Percentiles rank a stretch among this genome's conserved stretches.
Conservation (phyloP, 2,797 vertebrate genomes). For the Scolopax bukidnonensis region DNA sequence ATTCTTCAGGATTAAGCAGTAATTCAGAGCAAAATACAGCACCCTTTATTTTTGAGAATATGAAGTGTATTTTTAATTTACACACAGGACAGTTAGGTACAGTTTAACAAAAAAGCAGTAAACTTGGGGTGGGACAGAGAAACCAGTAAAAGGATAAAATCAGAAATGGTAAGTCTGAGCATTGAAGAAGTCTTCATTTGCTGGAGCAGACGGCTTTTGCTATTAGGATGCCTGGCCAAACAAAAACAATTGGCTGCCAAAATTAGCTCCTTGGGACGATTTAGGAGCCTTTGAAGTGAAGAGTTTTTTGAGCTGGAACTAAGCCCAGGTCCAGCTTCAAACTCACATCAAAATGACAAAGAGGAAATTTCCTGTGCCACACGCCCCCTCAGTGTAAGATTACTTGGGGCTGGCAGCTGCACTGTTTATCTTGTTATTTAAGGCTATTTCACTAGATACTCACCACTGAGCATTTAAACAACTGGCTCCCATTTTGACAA, state of each 20-base stretch:
- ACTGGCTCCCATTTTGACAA: conserved; percentile 13
- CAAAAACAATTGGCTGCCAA: conserved; percentile 79
- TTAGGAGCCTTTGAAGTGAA: conserved; percentile 80
- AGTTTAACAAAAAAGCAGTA: conserved; percentile 14
- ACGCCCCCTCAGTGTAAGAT: conserved; percentile 71
- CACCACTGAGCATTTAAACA: conserved; percentile 69
- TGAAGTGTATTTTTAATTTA: neutral
- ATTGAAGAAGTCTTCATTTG: conserved; percentile 51
- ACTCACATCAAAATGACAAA: conserved; percentile 80
- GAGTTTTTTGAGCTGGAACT: conserved; percentile 79
- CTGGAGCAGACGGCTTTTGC: conserved; percentile 75
- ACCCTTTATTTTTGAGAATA: neutral
- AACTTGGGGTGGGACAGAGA: neutral
- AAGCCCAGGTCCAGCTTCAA: conserved; percentile 79
- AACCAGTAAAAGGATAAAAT: neutral
- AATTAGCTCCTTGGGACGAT: conserved; percentile 81
- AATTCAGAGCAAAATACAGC: neutral
- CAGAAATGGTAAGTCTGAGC: conserved; percentile 44
- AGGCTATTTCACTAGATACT: conserved; percentile 67
- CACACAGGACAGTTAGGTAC: neutral
- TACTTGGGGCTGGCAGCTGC: conserved; percentile 74
- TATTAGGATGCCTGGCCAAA: conserved; percentile 77
- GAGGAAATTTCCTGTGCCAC: conserved; percentile 75
- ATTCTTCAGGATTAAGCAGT: neutral
- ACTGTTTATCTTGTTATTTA: conserved; percentile 78